Conservation (phyloP, 2,113 vertebrate genomes). For the Sebastes schlegelii region DNA sequence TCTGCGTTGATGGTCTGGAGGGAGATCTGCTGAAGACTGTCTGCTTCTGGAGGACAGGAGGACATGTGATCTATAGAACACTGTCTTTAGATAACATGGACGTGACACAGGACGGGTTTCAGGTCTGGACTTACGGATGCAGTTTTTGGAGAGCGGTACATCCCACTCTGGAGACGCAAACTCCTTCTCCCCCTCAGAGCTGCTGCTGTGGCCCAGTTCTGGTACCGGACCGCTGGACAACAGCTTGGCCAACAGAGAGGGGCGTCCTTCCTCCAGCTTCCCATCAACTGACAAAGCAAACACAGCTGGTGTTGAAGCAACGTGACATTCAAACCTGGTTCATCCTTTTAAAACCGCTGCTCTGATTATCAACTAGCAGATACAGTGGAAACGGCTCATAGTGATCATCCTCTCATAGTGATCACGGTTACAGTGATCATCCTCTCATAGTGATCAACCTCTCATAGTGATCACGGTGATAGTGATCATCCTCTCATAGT, state of each 20-base stretch:
- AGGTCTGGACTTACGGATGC: constrained; percentile 86
- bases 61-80: background rate
- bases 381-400: too few relatives aligned
- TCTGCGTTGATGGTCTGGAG: constrained; percentile 97
- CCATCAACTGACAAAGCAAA: constrained; percentile 57
- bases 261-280: constrained; percentile 89
- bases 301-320: too few relatives aligned
- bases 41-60: constrained; percentile 83
- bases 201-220: constrained; percentile 94
- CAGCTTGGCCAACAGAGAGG: constrained; percentile 87
- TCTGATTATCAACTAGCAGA: too few relatives aligned
- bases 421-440: background rate
- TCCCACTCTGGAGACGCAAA: constrained; percentile 97
- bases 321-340: too few relatives aligned
- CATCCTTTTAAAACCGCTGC: too few relatives aligned
- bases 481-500: too few relatives aligned
- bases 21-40: constrained; percentile 97
- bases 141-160: constrained; percentile 88
- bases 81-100: too few relatives aligned
- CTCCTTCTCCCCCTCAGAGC: constrained; percentile 98
- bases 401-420: too few relatives aligned
- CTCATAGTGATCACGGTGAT: too few relatives aligned
- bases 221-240: constrained; percentile 85
- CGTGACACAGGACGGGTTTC: background rate
- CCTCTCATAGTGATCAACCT: too few relatives aligned